Evolutionary conservation across 2,797 vertebrate genomes (phyloP), one percentile per base, ranked within the genome.

Genomic region (Gymnocypris eckloni): DNA sequence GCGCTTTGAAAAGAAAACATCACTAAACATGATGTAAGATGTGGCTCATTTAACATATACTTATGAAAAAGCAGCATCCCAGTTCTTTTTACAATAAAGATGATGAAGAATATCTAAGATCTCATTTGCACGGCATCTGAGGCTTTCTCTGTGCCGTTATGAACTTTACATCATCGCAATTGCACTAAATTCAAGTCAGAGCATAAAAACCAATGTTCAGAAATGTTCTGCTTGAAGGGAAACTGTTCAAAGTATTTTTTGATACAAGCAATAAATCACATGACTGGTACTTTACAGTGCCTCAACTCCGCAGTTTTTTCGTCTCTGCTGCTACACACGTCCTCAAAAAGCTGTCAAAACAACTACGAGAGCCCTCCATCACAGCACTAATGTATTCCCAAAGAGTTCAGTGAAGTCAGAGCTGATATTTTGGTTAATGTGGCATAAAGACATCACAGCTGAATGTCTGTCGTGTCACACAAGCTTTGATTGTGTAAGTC

Each of bases 281-380:
- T n/a, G 56, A 64, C 39, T 75, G 25, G 28, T 72, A 59, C 39
- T 82, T 45, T 61, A 72, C 79, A 67, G 43, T 8, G 61, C 43
- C 79, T 33, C 41, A 41, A 20, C 50, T 11, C 37, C 12, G 33
- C 50, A 22, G 61, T 48, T 75, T 45, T 45, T 64, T 64, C 41
- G 41, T 9, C 41, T 80, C 59, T 48, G 39, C 59, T 80, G 56
- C 25, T 45, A 66, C 33, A 37, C 82, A 39, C 20, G 2, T 67
- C 59, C 48, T 75, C 54, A 75, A 48, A 43, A 83, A 83, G 39
- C 54, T 64, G 56, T 48, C 73, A 78, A 56, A 84, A 67, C 72
- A 18, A 52, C 72, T 61, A 64, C 28, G 2, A 61, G 13, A 76
- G 13, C 39, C 70, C 71, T 76, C 41, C 13, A 45, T 75, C 43